Conservation (phyloP, 2,113 vertebrate genomes). For the Cyanoliseus patagonus region DNA sequence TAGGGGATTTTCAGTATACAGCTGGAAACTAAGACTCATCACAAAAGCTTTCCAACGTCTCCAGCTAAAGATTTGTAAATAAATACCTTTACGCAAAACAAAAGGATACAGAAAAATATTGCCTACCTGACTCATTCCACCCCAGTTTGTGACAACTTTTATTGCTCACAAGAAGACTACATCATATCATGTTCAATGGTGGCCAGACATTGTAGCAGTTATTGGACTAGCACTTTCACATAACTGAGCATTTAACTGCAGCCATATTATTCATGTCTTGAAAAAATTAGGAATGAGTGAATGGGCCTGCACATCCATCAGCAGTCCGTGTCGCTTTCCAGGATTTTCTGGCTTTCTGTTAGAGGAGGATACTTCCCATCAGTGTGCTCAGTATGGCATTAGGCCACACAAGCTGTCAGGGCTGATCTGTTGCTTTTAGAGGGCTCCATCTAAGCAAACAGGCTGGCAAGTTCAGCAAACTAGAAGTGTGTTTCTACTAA, state of each 20-base stretch:
- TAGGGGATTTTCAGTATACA: background rate
- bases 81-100: background rate
- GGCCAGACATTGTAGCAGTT: background rate
- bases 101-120: background rate
- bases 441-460: background rate
- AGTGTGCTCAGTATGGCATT: background rate
- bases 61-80: background rate
- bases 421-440: background rate
- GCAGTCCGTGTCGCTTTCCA: background rate
- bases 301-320: background rate
- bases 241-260: background rate
- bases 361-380: background rate
- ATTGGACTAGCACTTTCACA: background rate
- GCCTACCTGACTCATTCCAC: background rate
- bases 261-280: background rate
- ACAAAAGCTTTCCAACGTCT: background rate
- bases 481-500: background rate
- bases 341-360: background rate
- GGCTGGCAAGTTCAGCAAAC: background rate
- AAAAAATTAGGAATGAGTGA: background rate
- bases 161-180: background rate
- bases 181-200: background rate
- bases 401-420: background rate
- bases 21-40: background rate
- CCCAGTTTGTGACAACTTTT: background rate